Percentiles rank a stretch among this genome's conserved stretches.
Conservation (phyloP, 2,797 vertebrate species). For the Melanotaenia boesemani region DNA sequence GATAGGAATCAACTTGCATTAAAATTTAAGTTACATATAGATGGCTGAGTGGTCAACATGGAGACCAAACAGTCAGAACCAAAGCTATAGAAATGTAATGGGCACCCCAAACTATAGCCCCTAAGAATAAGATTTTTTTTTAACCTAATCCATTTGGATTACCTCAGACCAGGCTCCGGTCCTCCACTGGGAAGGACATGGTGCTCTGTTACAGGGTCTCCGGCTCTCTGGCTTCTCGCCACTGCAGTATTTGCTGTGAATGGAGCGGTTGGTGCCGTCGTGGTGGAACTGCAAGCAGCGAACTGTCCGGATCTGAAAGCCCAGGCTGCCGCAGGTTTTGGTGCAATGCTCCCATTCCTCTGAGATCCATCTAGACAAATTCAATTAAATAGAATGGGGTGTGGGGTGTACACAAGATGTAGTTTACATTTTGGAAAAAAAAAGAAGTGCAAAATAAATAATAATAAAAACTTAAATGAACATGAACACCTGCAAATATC, state of each 20-base stretch:
- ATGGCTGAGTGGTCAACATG: not conserved
- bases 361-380: conserved; percentile 87
- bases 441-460: not conserved
- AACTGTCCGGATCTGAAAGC: conserved; percentile 93
- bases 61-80: not conserved
- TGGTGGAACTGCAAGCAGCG: conserved; percentile 91
- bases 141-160: conserved; percentile 3
- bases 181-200: conserved; percentile 92
- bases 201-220: conserved; percentile 85
- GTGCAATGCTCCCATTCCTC: conserved; percentile 97
- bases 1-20: not conserved
- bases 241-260: conserved; percentile 92
- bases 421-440: not conserved
- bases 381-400: not conserved
- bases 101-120: fast-evolving
- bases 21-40: not conserved
- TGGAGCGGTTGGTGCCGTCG: conserved; percentile 88
- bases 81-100: not conserved
- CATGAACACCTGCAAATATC: no score
- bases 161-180: conserved; percentile 92
- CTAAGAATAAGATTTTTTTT: not conserved
- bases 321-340: conserved; percentile 91
- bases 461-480: no score
- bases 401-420: not conserved
- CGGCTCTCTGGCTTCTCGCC: conserved; percentile 92